These are phyloP conservation scores for Acleris laterana DNA, from an alignment of 2,888 invertebrate species.

Conservation along the genomic window DNA sequence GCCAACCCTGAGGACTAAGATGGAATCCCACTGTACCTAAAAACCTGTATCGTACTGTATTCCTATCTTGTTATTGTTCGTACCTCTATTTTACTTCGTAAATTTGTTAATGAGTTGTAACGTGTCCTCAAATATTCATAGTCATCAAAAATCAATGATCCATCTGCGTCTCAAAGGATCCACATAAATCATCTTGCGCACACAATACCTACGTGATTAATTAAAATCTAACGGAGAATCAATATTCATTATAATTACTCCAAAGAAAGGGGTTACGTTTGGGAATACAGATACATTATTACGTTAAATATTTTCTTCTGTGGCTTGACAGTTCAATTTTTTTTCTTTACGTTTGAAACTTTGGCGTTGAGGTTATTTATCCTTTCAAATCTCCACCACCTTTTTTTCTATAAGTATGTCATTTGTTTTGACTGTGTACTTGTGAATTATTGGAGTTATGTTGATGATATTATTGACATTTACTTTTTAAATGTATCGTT, in stretches of 20 bases:
- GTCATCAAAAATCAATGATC: constrained; percentile 78
- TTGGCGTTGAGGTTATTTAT: too few relatives aligned
- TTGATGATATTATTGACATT: too few relatives aligned
- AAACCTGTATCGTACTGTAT: too few relatives aligned
- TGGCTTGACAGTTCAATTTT: neutral
- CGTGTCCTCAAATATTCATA: constrained; percentile 45
- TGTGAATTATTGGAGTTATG: too few relatives aligned
- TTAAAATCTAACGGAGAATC: constrained; percentile 33
- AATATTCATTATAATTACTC: constrained; percentile 12
- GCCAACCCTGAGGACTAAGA: too few relatives aligned
- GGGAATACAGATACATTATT: neutral
- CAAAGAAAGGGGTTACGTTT: constrained; percentile 3
- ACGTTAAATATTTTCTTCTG: neutral
- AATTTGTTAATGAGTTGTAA: constrained; percentile 3
- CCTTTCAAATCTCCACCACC: too few relatives aligned
- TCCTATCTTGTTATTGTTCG: too few relatives aligned
- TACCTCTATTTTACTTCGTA: neutral
- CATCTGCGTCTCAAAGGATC: constrained; percentile 48
- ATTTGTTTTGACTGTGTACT: too few relatives aligned
- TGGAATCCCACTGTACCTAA: too few relatives aligned
- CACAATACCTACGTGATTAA: constrained; percentile 35
- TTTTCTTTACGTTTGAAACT: too few relatives aligned
- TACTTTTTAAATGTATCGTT: too few relatives aligned
- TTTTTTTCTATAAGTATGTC: too few relatives aligned
- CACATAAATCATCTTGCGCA: constrained; percentile 26